phyloP scores from a whole-genome alignment of 2,888 invertebrate species.

The Eupithecia vulgata region DNA sequence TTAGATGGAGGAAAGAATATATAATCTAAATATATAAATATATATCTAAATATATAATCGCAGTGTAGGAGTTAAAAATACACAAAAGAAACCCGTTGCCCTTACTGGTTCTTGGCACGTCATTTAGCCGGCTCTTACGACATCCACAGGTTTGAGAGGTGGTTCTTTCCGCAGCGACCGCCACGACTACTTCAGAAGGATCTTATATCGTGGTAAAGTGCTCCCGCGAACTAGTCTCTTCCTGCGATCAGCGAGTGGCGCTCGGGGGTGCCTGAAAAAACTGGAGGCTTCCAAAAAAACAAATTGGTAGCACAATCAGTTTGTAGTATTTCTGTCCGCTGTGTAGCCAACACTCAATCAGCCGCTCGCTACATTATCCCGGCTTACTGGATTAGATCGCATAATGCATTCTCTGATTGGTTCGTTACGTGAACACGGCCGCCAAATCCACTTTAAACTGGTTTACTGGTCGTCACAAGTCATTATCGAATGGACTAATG shows the following conservation, averaged over 20 bases:
- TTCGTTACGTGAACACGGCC: background rate
- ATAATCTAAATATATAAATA: no score
- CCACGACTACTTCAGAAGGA: no score
- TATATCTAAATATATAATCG: no score
- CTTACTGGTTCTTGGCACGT: no score
- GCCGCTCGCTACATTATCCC: background rate
- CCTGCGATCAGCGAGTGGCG: background rate
- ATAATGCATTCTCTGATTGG: conserved; percentile 12
- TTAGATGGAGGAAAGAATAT: no score
- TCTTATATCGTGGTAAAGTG: no score
- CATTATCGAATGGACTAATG: conserved; percentile 21
- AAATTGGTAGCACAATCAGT: background rate
- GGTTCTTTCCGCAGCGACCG: no score
- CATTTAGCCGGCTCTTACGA: no score
- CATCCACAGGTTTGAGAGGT: no score
- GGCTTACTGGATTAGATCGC: conserved; percentile 1
- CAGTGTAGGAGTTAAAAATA: no score
- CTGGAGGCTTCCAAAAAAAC: background rate
- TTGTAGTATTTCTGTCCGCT: background rate
- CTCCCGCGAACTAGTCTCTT: no score
- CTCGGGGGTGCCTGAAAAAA: background rate
- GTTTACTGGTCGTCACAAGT: conserved; percentile 14
- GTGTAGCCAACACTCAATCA: background rate
- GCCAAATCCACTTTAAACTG: conserved; percentile 1
- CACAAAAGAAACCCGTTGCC: no score